phyloP scores from a whole-genome alignment of 2,113 vertebrate genomes.

The Oncorhynchus nerka region DNA sequence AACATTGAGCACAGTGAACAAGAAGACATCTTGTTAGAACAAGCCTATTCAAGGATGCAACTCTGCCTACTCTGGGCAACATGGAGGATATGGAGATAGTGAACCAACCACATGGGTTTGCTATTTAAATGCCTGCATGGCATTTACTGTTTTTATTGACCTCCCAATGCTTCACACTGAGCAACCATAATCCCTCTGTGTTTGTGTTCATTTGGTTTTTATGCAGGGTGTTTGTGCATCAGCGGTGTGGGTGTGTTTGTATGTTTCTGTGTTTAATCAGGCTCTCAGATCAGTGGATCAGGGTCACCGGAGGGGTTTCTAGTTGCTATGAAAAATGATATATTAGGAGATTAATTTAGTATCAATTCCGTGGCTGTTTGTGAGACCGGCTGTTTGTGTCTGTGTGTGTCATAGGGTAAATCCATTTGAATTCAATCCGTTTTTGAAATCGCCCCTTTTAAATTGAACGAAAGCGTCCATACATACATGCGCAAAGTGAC shows the following conservation, averaged over 20 bases:
- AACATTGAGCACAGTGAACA: neutral
- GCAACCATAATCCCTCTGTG: neutral
- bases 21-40: neutral
- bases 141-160: neutral
- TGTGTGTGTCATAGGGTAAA: neutral
- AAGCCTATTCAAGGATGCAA: neutral
- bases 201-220: neutral
- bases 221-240: neutral
- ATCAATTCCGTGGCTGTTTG: neutral
- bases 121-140: neutral
- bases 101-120: neutral
- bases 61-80: neutral
- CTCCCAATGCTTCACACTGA: neutral
- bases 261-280: neutral
- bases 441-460: too few relatives aligned
- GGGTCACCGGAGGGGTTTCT: conserved; percentile 26
- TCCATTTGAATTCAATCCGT: too few relatives aligned
- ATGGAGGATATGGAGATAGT: neutral
- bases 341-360: neutral
- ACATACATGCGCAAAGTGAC: too few relatives aligned
- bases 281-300: conserved; percentile 8
- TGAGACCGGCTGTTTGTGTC: neutral
- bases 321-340: conserved; percentile 23
- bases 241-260: neutral
- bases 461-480: too few relatives aligned